Percentiles rank a stretch among this genome's conserved stretches.
phyloP scores from a whole-genome alignment of 2,888 invertebrate genomes.

The Entomobrya multifasciata region DNA sequence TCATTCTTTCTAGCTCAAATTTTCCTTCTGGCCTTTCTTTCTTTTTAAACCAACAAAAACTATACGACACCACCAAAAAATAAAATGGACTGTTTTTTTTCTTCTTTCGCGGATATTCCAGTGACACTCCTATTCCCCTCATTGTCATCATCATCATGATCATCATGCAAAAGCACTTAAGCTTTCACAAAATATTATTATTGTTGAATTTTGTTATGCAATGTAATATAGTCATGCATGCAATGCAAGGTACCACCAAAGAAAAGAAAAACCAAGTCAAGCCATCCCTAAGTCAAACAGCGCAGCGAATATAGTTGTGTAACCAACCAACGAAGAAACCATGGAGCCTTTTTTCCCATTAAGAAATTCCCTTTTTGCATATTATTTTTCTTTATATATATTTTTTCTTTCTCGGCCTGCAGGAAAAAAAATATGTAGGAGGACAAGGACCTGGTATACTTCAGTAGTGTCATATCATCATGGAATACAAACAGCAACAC shows the following conservation, averaged over 20 bases:
- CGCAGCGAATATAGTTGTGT: no score
- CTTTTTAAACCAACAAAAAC: neutral
- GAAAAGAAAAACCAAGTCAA: slow-evolving; percentile 2
- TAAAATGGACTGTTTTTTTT: slow-evolving; percentile 1
- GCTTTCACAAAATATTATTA: no score
- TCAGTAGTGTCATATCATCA: neutral
- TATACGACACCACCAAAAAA: neutral
- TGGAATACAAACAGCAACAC: neutral
- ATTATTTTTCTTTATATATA: slow-evolving; percentile 56
- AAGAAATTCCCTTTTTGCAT: slow-evolving; percentile 69
- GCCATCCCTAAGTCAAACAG: no score
- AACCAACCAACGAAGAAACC: neutral
- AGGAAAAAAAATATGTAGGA: slow-evolving; percentile 13
- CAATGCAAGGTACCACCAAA: neutral
- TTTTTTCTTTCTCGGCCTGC: neutral
- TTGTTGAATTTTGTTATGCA: no score
- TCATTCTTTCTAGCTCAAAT: slow-evolving; percentile 7
- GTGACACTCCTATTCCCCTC: neutral
- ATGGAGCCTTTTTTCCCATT: slow-evolving; percentile 63
- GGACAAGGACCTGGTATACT: neutral
- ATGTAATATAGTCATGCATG: no score
- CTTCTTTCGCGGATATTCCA: neutral
- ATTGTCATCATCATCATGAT: no score
- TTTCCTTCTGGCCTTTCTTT: slow-evolving; percentile 20
- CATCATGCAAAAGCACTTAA: no score